phyloP scores from a whole-genome alignment of 2,888 invertebrate genomes.

The Litoditis marina region DNA sequence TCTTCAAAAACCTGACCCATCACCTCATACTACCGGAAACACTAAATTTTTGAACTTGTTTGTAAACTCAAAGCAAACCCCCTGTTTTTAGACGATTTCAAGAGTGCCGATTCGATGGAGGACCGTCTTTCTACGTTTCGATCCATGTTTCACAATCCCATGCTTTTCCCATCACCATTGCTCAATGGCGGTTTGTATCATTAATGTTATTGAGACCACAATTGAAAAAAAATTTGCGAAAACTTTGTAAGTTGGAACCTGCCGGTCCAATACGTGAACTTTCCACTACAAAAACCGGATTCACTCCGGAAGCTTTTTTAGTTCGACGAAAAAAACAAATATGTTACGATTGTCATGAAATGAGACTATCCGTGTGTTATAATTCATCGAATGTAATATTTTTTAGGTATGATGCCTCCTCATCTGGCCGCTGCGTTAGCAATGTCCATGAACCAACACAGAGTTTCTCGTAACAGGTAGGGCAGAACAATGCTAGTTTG shows the following conservation, averaged over 20 bases:
- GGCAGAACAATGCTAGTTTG: slow-evolving; percentile 7
- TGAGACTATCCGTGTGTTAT: too few species aligned
- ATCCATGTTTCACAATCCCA: slow-evolving; percentile 39
- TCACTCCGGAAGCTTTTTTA: neutral
- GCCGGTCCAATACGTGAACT: neutral
- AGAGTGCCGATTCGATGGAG: too few species aligned
- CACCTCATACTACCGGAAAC: too few species aligned
- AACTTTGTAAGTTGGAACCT: too few species aligned
- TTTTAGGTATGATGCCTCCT: slow-evolving; percentile 35
- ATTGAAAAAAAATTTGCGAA: neutral
- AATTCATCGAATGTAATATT: too few species aligned
- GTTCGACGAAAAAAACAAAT: too few species aligned
- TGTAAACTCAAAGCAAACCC: too few species aligned
- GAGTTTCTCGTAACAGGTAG: slow-evolving; percentile 21
- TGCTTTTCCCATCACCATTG: slow-evolving; percentile 36
- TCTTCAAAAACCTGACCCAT: too few species aligned
- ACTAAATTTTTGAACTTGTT: too few species aligned
- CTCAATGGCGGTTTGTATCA: slow-evolving; percentile 17
- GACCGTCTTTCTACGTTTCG: slow-evolving; percentile 29
- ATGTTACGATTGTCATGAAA: too few species aligned
- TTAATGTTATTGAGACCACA: neutral
- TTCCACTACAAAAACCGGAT: neutral
- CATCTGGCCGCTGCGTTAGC: slow-evolving; percentile 42
- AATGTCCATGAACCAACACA: slow-evolving; percentile 37
- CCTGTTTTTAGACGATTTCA: too few species aligned